Base-by-base conservation (phyloP, 2,113 vertebrate species). In the Dasyprocta punctata region DNA sequence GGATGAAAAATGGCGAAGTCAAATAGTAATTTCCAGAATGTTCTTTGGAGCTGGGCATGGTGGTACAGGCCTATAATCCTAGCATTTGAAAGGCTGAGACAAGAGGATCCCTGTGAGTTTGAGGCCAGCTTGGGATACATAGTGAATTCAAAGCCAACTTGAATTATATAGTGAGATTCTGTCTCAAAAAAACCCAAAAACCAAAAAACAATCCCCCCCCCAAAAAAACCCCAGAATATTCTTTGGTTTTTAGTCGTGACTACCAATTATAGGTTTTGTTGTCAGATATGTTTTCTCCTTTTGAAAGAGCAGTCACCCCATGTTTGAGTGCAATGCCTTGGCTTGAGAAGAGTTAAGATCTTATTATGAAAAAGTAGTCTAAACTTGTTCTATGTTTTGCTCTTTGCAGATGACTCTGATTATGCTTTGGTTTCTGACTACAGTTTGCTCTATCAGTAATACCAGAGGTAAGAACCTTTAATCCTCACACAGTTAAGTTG, bases 401-500 rank as follows among this genome's bases (percentile, higher is more conserved):
- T 7, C 63, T 87, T 97, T 98, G 77, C 96, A 99, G 99, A 95
- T 63, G 98, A 99, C 2, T 96, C 98, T 2, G 97, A 98, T 85
- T 99, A 99, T 0, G 95, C 98, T 56, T 95, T 97, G 22, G 73
- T 98, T 36, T 98, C 97, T 0, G 96, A 98, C 47, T 99, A 98
- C 96, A 99, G 98, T 95, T 97, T 99, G 96, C 92, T 99, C 71
- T 98, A 98, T 91, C 98, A 95, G 83, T 98, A 98, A 84, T 6
- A 89, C 58, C 93, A 84, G 52, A 36, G 82, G 98, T 99, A 98
- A 98, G 98, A 98, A 92, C 44, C 89, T 67, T 83, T 49, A 24
- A 54, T 85, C 58, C 83, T 83, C 49, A 60, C 7, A n/a, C 49
- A 67, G 28, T 78, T 33, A 41, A 67, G 67, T 49, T 56, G 9